Percentiles rank a stretch among this genome's conserved stretches.
phyloP scores from a whole-genome alignment of 2,113 vertebrate genomes.

The Mungos mungo region DNA sequence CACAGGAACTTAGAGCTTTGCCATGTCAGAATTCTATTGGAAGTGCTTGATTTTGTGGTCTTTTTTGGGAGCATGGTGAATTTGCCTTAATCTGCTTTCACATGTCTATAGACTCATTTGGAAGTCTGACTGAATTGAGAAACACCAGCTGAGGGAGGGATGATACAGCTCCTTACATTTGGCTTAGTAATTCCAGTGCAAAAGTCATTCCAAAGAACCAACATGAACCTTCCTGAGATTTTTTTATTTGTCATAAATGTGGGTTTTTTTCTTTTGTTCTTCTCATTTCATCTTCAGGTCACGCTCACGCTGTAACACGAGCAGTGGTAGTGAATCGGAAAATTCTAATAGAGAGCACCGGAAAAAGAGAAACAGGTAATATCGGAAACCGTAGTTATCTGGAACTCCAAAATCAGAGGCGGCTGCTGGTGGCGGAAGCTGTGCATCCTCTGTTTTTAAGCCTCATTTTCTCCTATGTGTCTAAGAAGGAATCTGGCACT shows the following conservation, averaged over 20 bases:
- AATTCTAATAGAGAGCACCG: conserved; percentile 91
- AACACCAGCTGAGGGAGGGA: neutral
- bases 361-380: conserved; percentile 92
- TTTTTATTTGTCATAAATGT: neutral
- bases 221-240: neutral
- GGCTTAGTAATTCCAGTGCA: neutral
- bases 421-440: neutral
- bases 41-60: neutral
- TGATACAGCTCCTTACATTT: neutral
- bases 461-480: neutral
- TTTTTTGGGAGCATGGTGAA: neutral
- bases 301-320: conserved; percentile 93
- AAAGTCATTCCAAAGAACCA: neutral
- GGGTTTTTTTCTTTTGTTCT: neutral
- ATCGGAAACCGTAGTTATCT: neutral
- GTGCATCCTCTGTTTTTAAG: neutral
- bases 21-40: neutral
- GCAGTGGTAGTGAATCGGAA: conserved; percentile 93
- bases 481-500: neutral
- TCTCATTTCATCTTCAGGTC: conserved; percentile 83
- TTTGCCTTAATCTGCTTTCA: neutral
- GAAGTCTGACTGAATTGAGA: neutral
- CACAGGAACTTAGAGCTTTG: neutral
- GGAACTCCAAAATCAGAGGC: neutral
- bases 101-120: neutral